A percentile compares a stretch with the other conserved stretches of the same genome.
Conservation (phyloP, 2,113 vertebrate genomes). For the Ceyx margarethae region DNA sequence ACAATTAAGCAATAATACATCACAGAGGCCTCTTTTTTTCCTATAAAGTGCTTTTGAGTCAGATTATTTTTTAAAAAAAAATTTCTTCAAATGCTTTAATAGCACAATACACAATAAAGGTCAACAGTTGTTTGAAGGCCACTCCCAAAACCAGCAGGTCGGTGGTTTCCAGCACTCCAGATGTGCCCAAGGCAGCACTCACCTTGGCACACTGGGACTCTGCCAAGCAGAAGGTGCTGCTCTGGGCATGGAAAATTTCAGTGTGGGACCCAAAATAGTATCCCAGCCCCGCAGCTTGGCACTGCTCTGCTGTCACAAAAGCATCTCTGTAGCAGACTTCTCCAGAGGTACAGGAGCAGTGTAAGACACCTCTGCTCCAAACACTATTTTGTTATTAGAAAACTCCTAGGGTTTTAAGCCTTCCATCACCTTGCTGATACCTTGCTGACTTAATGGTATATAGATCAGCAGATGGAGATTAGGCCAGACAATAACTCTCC, state of each 20-base stretch:
- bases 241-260: not conserved
- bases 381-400: not conserved
- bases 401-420: not conserved
- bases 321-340: not conserved
- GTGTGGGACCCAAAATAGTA: not conserved
- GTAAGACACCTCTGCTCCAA: not conserved
- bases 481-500: not conserved
- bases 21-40: not conserved
- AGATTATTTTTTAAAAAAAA: not conserved
- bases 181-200: not conserved
- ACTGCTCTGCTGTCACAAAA: not conserved
- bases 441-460: not conserved
- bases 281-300: not conserved
- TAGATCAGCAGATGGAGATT: not conserved
- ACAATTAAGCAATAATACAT: slow-evolving; percentile 13
- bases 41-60: slow-evolving; percentile 74
- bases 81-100: slow-evolving; percentile 22
- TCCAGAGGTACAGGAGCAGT: not conserved
- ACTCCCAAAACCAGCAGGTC: not conserved
- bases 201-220: not conserved
- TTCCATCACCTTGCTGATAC: not conserved
- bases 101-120: slow-evolving; percentile 26
- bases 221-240: not conserved
- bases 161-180: not conserved
- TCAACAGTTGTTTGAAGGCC: not conserved